A percentile compares a stretch with the other conserved stretches of the same genome.
These are phyloP conservation scores for Paedocypris micromegethes DNA, from an alignment of 2,797 vertebrate genomes.

Conservation along the genomic window DNA sequence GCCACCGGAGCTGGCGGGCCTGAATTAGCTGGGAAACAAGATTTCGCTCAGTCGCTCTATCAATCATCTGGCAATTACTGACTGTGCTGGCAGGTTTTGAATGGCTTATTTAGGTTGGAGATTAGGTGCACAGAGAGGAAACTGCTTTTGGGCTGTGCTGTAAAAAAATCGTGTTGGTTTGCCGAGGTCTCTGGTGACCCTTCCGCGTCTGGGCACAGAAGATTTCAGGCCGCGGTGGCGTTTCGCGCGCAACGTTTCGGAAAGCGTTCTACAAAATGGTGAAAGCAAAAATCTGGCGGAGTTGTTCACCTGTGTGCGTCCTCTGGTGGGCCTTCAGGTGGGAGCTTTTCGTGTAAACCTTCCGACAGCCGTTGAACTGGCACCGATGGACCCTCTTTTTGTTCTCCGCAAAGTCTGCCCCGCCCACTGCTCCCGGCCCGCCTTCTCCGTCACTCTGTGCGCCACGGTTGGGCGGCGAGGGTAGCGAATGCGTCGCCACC, in stretches of 20 bases:
- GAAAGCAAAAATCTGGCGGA: slow-evolving; percentile 1
- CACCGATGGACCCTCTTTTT: slow-evolving; percentile 99
- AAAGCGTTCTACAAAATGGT: slow-evolving; percentile 3
- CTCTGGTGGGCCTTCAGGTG: slow-evolving; percentile 99
- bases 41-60: slow-evolving; percentile 72
- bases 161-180: slow-evolving; percentile 12
- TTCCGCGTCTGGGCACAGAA: slow-evolving; percentile 1
- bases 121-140: slow-evolving; percentile 55
- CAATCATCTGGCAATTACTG: slow-evolving; percentile 72
- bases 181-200: slow-evolving; percentile 6
- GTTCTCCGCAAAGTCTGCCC: slow-evolving; percentile 79
- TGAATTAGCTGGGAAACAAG: slow-evolving; percentile 54
- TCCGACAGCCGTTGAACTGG: slow-evolving; percentile 98
- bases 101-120: slow-evolving; percentile 70
- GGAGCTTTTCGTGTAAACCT: slow-evolving; percentile 99
- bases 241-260: background rate
- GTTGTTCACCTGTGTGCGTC: slow-evolving; percentile 91
- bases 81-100: slow-evolving; percentile 67
- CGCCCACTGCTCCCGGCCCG: slow-evolving; percentile 45
- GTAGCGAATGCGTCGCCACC: slow-evolving; percentile 68
- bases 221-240: slow-evolving; percentile 10
- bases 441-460: slow-evolving; percentile 85
- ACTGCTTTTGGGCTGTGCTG: slow-evolving; percentile 15
- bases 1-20: slow-evolving; percentile 46
- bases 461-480: slow-evolving; percentile 72